Evolutionary conservation across 2,797 vertebrate species (phyloP), one percentile per base, ranked within the genome.

Genomic region (Poecilia velifera): DNA sequence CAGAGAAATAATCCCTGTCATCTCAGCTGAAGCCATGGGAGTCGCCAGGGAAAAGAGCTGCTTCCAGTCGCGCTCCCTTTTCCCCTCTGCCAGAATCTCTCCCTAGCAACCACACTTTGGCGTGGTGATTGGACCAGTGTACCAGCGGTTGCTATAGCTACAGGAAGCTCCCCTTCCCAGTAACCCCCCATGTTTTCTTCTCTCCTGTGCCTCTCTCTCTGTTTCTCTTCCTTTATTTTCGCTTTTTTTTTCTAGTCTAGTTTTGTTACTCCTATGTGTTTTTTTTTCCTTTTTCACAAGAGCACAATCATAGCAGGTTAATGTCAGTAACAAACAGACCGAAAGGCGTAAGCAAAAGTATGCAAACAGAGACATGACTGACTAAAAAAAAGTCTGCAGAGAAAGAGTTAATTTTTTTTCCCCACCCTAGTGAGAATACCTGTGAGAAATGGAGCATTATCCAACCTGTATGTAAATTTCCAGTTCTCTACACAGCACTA

Each of bases 111-210:
- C 92, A 94, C 86, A 49, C 91, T 86, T 87, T 93, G 89, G 92
- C 68, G 89, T 95, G 92, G 88, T 95, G 95, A 96, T 96, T 96
- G 96, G 95, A 95, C 91, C 89, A 91, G 93, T 84, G 89, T 91
- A 89, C 82, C 93, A 91, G 89, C 2, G 86, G 95, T 96, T 96
- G 92, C 96, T 92, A 96, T 96, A 95, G 96, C 88, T 95, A 96
- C 95, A 89, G 90, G 93, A 96, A 96, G 94, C 95, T 93, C 93
- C 91, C 91, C 82, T 92, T 93, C 92, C 85, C 77, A 78, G 73
- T 90, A 89, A 84, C 88, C 87, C 90, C 77, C n/a, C 47, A 47
- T 77, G 55, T 77, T 87, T 73, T 81, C 68, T 76, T 82, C 49
- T 82, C 53, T 79, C 77, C 62, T 82, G 59, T 89, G 79, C 91